Percentiles rank a stretch among this genome's conserved stretches.
These are phyloP conservation scores for Ornithoptera alexandrae DNA, from an alignment of 2,888 invertebrate genomes.

Conservation along the genomic window DNA sequence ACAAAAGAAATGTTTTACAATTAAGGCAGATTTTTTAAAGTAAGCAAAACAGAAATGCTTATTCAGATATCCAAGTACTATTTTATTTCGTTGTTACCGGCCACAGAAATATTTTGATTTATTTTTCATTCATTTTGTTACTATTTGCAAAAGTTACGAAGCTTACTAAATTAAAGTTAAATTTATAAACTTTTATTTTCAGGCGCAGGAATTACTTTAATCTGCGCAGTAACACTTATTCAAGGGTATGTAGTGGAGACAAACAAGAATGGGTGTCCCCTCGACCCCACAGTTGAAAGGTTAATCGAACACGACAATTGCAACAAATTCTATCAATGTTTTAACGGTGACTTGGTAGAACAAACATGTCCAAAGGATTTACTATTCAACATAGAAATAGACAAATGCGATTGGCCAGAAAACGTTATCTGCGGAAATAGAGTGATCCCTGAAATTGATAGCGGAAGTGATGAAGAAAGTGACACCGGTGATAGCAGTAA, in stretches of 20 bases:
- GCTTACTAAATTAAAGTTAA: too few species aligned
- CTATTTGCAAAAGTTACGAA: too few species aligned
- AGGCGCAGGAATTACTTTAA: slow-evolving; percentile 50
- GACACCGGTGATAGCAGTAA: slow-evolving; percentile 24
- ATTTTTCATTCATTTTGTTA: too few species aligned
- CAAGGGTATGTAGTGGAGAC: slow-evolving; percentile 40
- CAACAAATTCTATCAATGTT: slow-evolving; percentile 45
- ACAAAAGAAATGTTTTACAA: too few species aligned
- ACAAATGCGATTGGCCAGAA: slow-evolving; percentile 40
- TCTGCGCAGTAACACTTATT: slow-evolving; percentile 52
- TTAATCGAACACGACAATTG: slow-evolving; percentile 45
- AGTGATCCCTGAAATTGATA: slow-evolving; percentile 27
- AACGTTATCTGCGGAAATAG: slow-evolving; percentile 39
- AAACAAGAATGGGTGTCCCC: slow-evolving; percentile 39
- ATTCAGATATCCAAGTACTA: too few species aligned
- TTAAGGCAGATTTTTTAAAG: too few species aligned
- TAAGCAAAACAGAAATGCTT: too few species aligned
- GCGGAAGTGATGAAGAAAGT: slow-evolving; percentile 12
- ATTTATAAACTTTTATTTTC: slow-evolving; percentile 35
- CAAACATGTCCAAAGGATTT: slow-evolving; percentile 37
- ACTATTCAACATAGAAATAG: slow-evolving; percentile 35
- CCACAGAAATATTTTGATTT: too few species aligned
- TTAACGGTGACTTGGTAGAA: slow-evolving; percentile 41
- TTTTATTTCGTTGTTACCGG: too few species aligned
- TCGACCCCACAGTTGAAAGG: slow-evolving; percentile 36